These are phyloP conservation scores for Popillia japonica DNA, from an alignment of 1,140 invertebrate species.

Conservation along the genomic window DNA sequence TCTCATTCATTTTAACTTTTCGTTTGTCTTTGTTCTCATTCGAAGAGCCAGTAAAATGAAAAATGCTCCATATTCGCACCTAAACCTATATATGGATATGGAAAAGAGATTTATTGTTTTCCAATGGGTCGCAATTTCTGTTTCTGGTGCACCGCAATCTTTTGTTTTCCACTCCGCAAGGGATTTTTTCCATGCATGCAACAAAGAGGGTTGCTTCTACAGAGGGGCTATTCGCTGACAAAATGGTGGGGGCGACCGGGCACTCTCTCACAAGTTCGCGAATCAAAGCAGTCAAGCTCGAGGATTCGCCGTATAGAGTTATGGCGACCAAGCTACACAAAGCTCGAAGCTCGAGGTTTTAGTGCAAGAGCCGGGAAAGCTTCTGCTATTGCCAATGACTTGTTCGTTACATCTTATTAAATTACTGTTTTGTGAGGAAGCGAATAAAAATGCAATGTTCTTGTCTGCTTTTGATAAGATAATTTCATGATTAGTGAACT, in stretches of 20 bases:
- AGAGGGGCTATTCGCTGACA: conserved; percentile 6
- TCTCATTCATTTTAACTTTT: conserved; percentile 12
- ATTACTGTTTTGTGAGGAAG: not conserved
- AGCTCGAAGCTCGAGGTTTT: conserved; percentile 21
- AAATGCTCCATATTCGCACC: conserved; percentile 10
- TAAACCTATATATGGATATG: not conserved
- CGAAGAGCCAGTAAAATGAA: not conserved
- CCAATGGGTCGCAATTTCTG: conserved; percentile 23
- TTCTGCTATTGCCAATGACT: not conserved
- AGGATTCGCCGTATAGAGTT: conserved; percentile 7
- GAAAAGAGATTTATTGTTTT: conserved; percentile 6
- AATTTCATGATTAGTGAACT: not conserved
- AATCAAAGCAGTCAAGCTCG: conserved; percentile 34
- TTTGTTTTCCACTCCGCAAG: conserved; percentile 16
- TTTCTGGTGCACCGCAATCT: conserved; percentile 30
- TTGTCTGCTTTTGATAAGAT: not conserved
- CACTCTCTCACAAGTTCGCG: conserved; percentile 20
- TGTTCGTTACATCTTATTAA: not conserved
- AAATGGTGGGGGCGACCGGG: conserved; percentile 20
- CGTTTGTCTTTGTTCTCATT: not conserved
- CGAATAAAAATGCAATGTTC: not conserved
- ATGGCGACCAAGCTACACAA: not conserved
- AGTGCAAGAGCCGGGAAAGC: not conserved
- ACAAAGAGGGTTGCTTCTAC: conserved; percentile 25
- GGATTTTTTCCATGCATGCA: conserved; percentile 23